Evolutionary conservation across 2,797 vertebrate genomes (phyloP).

Genomic region (Anas bahamensis): DNA sequence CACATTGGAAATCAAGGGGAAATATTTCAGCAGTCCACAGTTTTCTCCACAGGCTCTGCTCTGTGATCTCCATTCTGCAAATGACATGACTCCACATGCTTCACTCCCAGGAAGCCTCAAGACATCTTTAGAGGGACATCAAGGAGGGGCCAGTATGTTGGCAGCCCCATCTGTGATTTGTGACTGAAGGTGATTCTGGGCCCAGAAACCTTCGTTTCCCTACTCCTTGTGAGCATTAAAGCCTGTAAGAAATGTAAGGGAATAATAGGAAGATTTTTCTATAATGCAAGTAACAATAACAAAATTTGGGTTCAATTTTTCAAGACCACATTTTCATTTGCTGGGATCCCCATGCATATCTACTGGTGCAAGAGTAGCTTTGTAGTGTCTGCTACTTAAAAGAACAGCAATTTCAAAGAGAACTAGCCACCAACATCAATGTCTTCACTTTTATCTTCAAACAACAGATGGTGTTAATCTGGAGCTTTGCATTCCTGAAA

Average conservation of each 20-base stretch:
- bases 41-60: neutral
- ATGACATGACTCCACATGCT: neutral
- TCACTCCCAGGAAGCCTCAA: neutral
- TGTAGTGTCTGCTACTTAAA: neutral
- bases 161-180: neutral
- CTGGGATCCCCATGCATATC: neutral
- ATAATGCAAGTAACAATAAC: neutral
- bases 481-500: constrained; percentile 49
- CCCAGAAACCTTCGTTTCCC: neutral
- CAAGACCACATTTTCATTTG: neutral
- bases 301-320: neutral
- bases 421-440: constrained; percentile 20
- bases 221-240: neutral
- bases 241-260: neutral
- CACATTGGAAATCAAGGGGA: neutral
- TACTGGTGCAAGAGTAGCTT: neutral
- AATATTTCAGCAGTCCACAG: neutral
- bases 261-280: neutral
- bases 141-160: neutral
- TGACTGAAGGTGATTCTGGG: neutral
- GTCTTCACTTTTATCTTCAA: constrained; percentile 59
- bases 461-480: constrained; percentile 68
- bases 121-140: neutral
- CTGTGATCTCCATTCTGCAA: neutral
- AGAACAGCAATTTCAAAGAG: constrained; percentile 6